Conservation (phyloP, 2,888 invertebrate species). For the Syrphus vitripennis region DNA sequence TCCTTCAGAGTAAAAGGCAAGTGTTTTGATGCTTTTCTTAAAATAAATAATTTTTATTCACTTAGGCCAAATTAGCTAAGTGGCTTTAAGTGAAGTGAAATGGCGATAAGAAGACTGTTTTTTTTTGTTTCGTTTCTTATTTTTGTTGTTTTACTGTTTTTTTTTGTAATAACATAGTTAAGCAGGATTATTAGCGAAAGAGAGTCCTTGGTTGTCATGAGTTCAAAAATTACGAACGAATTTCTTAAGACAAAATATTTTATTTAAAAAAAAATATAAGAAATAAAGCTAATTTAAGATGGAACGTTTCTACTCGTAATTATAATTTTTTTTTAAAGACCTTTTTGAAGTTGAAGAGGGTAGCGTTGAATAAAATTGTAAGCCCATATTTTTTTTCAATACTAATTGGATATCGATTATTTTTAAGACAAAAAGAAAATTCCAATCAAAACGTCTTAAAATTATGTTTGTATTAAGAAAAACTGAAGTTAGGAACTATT, state of each 20-base stretch:
- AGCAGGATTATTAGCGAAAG: neutral
- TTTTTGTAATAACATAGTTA: neutral
- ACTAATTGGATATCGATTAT: too few species aligned
- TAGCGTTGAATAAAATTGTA: too few species aligned
- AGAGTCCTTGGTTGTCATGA: neutral
- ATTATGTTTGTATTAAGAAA: too few species aligned
- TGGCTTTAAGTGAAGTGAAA: slow-evolving; percentile 38
- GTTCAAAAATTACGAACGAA: neutral
- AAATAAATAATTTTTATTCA: slow-evolving; percentile 32
- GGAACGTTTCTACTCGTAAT: neutral
- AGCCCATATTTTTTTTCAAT: too few species aligned
- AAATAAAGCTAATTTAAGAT: neutral
- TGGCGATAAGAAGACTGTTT: neutral
- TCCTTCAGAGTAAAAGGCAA: neutral
- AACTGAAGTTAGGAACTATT: too few species aligned
- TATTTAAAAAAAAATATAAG: neutral
- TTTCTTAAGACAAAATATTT: neutral
- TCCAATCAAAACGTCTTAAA: too few species aligned
- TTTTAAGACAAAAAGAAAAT: too few species aligned
- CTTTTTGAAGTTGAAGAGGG: too few species aligned
- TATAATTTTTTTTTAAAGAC: neutral
- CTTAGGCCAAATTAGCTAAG: slow-evolving; percentile 38
- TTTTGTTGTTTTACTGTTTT: neutral
- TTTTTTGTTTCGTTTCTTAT: neutral
- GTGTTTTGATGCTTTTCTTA: slow-evolving; percentile 25